phyloP scores from a whole-genome alignment of 2,113 vertebrate genomes.

The Syngnathus typhle region DNA sequence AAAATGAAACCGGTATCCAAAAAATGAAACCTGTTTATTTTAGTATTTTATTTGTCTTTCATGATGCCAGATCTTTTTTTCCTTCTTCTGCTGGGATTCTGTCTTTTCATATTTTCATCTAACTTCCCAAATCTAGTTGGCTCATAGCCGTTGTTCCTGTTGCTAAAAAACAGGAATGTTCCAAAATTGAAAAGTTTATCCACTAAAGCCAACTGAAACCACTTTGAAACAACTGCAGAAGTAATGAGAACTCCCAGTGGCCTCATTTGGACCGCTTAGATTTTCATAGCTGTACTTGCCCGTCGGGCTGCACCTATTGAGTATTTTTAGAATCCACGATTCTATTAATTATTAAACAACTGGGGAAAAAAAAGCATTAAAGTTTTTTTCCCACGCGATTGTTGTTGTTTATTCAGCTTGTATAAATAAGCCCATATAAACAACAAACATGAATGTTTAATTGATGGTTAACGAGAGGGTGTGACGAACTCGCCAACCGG shows the following conservation, averaged over 20 bases:
- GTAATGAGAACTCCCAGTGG: background rate
- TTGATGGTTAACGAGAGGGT: too few species aligned
- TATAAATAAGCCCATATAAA: too few species aligned
- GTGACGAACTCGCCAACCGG: too few species aligned
- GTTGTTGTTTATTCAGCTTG: too few species aligned
- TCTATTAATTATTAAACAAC: too few species aligned
- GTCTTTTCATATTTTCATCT: constrained; percentile 25
- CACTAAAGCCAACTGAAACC: background rate
- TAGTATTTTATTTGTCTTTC: constrained; percentile 28
- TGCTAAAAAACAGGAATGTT: background rate
- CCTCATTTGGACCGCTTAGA: background rate
- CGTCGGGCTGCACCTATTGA: background rate
- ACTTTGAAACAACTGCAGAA: background rate
- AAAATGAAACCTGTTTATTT: constrained; percentile 23
- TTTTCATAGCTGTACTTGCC: constrained; percentile 5
- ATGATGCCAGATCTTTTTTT: background rate
- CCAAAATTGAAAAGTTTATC: constrained; percentile 3
- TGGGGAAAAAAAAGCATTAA: too few species aligned
- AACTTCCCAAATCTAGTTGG: constrained; percentile 11
- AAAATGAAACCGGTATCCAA: background rate
- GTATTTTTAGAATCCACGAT: too few species aligned
- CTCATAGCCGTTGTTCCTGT: background rate
- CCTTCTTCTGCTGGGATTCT: too few species aligned
- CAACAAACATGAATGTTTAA: too few species aligned
- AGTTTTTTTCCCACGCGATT: too few species aligned